These are phyloP conservation scores for Semicossyphus pulcher DNA, from an alignment of 2,113 vertebrate species.

Conservation along the genomic window DNA sequence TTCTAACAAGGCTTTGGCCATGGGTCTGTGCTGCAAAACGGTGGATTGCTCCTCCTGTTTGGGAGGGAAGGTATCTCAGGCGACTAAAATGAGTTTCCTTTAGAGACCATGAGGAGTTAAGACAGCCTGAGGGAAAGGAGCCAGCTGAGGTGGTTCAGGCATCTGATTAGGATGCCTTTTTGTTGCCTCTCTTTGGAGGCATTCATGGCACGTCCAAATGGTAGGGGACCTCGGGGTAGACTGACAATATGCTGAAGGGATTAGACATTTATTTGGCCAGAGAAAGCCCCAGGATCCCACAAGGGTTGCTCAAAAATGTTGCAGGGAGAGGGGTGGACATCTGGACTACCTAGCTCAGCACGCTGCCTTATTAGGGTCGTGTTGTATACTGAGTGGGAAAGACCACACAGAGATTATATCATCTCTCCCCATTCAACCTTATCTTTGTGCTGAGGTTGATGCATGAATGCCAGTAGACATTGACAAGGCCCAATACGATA, in stretches of 20 bases:
- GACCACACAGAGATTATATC: neutral
- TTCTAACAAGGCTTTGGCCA: no score
- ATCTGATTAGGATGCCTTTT: neutral
- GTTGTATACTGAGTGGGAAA: neutral
- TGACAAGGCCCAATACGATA: no score
- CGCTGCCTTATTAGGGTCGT: neutral
- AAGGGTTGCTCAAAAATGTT: neutral
- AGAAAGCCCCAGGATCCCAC: neutral
- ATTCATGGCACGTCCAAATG: neutral
- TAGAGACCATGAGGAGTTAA: no score
- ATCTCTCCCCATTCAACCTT: neutral
- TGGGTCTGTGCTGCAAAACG: no score
- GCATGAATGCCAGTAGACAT: no score
- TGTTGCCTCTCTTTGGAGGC: neutral
- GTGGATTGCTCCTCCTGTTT: no score
- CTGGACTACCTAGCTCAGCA: neutral
- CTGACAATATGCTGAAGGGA: neutral
- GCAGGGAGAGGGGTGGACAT: neutral
- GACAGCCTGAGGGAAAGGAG: no score
- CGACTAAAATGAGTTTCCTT: no score
- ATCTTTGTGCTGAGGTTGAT: neutral
- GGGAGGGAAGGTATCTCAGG: no score
- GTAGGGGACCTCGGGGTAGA: neutral
- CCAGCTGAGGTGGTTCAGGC: neutral
- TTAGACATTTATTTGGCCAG: neutral